Base-by-base conservation (phyloP, 2,797 vertebrate species). In the Galaxias olidus region DNA sequence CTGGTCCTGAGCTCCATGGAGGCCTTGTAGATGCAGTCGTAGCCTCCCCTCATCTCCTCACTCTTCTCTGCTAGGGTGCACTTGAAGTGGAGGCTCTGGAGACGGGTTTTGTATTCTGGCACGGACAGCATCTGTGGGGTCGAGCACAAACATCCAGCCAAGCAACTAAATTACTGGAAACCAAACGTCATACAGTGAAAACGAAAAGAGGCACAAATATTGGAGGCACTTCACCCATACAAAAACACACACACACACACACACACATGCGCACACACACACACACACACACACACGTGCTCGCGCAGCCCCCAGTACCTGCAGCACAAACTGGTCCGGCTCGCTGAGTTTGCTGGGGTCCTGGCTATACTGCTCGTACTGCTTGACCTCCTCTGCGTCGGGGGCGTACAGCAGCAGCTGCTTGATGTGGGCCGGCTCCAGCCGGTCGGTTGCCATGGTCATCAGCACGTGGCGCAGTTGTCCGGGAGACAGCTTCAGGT, bases 381-480 rank as follows among this genome's bases (percentile, higher is more conserved):
- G 94, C 83, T 94, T 95, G 58, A 96, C 92, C 83, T 99, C 98
- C 40, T 96, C 94, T 0, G 94, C 93, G 0, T 98, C 96, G 0
- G 98, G 98, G 0, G 96, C 94, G 0, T 96, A 99, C 1, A 98
- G 93, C 73, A 98, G 87, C 54, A 99, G 91, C 88, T 99, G 97
- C 60, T 96, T 96, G 82, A 98, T 94, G 87, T 98, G 97, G 0
- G 94, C 80, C 0, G 96, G 90, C 77, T 99, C 96, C 87, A 99
- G 85, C 52, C 96, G 89, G 12, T 96, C 92, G 0, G 92, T 91
- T 76, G 86, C 82, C 96, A 98, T 97, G 13, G 89, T 95, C 95
- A 97, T 93, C 55, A 98, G 92, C 59, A 96, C 88, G 81, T 94
- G 93, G 41, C 94, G 93, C 78, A 99, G 92, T 80, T 98, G 95